Evolutionary conservation across 2,888 invertebrate species (phyloP).

Genomic region (Andrena praecox): DNA sequence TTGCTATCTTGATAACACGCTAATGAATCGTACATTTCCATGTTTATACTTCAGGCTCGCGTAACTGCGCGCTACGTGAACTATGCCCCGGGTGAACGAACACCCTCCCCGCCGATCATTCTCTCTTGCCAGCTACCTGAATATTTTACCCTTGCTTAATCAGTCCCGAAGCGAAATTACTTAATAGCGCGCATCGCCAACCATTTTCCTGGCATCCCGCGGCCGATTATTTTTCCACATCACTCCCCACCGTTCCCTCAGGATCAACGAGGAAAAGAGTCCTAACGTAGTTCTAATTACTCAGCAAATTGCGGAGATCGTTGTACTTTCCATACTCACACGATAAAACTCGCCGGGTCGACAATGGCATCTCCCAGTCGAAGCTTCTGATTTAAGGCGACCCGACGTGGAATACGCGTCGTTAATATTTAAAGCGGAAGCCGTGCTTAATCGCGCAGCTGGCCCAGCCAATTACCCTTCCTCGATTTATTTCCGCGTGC

Average conservation of each 20-base stretch:
- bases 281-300: slow-evolving; percentile 7
- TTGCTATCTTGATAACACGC: slow-evolving; percentile 43
- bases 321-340: background rate
- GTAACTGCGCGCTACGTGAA: background rate
- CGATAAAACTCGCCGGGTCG: slow-evolving; percentile 15
- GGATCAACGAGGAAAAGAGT: background rate
- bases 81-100: background rate
- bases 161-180: background rate
- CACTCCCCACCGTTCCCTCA: background rate
- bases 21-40: slow-evolving; percentile 46
- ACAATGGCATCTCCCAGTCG: slow-evolving; percentile 27
- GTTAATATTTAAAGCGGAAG: slow-evolving; percentile 43
- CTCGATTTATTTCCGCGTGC: slow-evolving; percentile 44
- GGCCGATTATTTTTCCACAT: background rate
- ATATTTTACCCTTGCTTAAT: background rate
- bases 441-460: slow-evolving; percentile 32
- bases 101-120: background rate
- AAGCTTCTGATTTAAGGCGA: slow-evolving; percentile 28
- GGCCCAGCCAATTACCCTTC: slow-evolving; percentile 40
- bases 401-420: background rate
- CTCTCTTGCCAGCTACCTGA: background rate
- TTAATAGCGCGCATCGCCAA: too few relatives aligned
- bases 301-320: slow-evolving; percentile 37
- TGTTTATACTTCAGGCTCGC: slow-evolving; percentile 14
- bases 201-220: background rate